These are phyloP conservation scores for Aspidoscelis tigris DNA, from an alignment of 2,113 vertebrate species.

Conservation along the genomic window DNA sequence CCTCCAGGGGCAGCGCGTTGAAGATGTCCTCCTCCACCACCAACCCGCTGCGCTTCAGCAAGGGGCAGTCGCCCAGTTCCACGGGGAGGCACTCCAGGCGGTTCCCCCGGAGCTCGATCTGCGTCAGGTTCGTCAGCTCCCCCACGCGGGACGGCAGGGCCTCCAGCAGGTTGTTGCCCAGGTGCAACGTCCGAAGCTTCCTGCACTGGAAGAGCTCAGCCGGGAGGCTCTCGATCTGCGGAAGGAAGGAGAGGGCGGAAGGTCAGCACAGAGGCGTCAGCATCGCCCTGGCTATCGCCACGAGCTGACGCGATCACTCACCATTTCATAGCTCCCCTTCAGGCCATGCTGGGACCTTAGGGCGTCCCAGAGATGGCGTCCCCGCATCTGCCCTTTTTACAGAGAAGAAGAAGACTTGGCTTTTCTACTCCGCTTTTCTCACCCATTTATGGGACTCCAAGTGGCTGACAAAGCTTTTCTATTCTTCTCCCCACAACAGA, in stretches of 20 bases:
- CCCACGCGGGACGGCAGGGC: slow-evolving; percentile 90
- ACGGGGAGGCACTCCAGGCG: slow-evolving; percentile 93
- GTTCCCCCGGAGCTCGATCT: slow-evolving; percentile 95
- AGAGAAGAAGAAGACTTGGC: too few relatives aligned
- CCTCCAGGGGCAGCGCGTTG: slow-evolving; percentile 90
- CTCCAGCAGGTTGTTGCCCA: slow-evolving; percentile 94
- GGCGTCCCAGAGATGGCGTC: too few relatives aligned
- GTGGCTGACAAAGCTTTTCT: too few relatives aligned
- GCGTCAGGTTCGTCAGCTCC: slow-evolving; percentile 88
- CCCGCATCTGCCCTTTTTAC: too few relatives aligned
- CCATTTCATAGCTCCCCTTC: too few relatives aligned
- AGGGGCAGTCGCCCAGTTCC: slow-evolving; percentile 92
- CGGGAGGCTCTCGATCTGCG: slow-evolving; percentile 91
- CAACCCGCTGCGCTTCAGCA: slow-evolving; percentile 89
- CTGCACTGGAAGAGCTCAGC: slow-evolving; percentile 96
- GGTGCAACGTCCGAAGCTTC: slow-evolving; percentile 92
- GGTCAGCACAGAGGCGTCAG: too few relatives aligned
- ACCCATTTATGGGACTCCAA: too few relatives aligned
- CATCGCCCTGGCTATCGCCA: too few relatives aligned
- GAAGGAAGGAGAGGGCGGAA: background rate
- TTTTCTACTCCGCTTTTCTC: too few relatives aligned
- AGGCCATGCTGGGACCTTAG: too few relatives aligned
- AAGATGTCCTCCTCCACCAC: slow-evolving; percentile 97
- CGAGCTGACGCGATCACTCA: too few relatives aligned
- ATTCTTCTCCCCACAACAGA: too few relatives aligned